Evolutionary conservation across 2,888 invertebrate species (phyloP), one percentile per base, ranked within the genome.

Genomic region (Hydraecia micacea): DNA sequence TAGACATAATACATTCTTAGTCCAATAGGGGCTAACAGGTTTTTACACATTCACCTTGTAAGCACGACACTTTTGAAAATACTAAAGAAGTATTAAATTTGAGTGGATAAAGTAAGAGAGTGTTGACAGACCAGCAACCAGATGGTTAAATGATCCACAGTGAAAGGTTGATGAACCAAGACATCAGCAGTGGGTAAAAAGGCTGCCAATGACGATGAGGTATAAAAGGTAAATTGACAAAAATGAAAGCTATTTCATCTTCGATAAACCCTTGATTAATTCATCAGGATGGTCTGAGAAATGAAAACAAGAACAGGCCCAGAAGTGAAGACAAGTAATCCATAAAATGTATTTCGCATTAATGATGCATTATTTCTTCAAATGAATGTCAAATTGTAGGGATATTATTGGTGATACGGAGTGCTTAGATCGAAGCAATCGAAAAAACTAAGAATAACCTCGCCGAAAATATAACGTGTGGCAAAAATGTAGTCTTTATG

Each of bases 401-500:
- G 21, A 36, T 39, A 58, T 52, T 36, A 72, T 58, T 42, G 15
- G 5, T 63, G 13, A n/a, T 28, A 28, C 55, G 60, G n/a, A 63
- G 25, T 69, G 52, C 9, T 68, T 62, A 62, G 49, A 70, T 62
- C 39, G 32, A 75, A 66, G 52, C 36, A 55, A 69, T 69, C 55
- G 6, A 62, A 83, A 71, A 66, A 73, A 73, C 15, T 70, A 46
- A 71, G 42, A 71, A 84, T 79, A 83, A 62, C 13, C 21, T 71
- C 58, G 28, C 36, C 36, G 55, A 62, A 62, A 75, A 84, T 69
- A 84, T 42, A 65, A 46, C n/a, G 36, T 70, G 58, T 36, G 32
- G 77, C 67, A 81, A 85, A 77, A 81, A 72, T 65, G 11, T 72
- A 83, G 73, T 71, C 58, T 84, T 65, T 65, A 71, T 42, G 18